Conservation (phyloP, 35 echinoderm and acorn worm genomes). For the Diadema setosum region DNA sequence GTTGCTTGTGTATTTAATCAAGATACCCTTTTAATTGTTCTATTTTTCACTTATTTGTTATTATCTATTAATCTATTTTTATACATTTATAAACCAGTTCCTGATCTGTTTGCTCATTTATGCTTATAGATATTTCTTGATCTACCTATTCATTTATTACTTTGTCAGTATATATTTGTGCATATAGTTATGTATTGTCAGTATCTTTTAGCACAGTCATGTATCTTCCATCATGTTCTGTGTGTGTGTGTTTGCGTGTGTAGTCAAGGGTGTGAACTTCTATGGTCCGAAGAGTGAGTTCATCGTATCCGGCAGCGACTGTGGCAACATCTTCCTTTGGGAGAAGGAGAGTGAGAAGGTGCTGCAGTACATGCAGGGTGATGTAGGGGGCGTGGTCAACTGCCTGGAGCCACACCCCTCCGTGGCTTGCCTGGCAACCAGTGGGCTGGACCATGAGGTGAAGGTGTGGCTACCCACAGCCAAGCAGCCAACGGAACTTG, state of each 20-base stretch:
- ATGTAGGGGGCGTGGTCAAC: constrained; percentile 91
- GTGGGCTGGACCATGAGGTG: constrained; percentile 92
- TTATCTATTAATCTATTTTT: no score
- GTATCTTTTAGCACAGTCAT: no score
- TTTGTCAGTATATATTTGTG: no score
- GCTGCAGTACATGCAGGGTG: constrained; percentile 89
- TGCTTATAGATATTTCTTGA: no score
- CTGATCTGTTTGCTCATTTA: no score
- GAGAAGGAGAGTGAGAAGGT: constrained; percentile 81
- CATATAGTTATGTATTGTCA: no score
- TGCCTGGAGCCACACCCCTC: constrained; percentile 87
- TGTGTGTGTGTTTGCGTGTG: not conserved
- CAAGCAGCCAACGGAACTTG: constrained; percentile 48
- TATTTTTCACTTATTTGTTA: no score
- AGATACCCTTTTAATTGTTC: no score
- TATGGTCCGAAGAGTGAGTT: constrained; percentile 92
- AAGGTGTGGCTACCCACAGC: constrained; percentile 90
- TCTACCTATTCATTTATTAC: no score
- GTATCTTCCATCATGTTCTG: not conserved
- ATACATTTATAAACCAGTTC: no score
- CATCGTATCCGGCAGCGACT: constrained; percentile 92
- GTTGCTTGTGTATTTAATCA: no score
- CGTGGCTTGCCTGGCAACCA: constrained; percentile 75
- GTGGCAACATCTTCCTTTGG: constrained; percentile 96
- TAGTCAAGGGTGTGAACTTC: constrained; percentile 98